phyloP scores from a whole-genome alignment of 2,113 vertebrate species.

The Leptodactylus fuscus region DNA sequence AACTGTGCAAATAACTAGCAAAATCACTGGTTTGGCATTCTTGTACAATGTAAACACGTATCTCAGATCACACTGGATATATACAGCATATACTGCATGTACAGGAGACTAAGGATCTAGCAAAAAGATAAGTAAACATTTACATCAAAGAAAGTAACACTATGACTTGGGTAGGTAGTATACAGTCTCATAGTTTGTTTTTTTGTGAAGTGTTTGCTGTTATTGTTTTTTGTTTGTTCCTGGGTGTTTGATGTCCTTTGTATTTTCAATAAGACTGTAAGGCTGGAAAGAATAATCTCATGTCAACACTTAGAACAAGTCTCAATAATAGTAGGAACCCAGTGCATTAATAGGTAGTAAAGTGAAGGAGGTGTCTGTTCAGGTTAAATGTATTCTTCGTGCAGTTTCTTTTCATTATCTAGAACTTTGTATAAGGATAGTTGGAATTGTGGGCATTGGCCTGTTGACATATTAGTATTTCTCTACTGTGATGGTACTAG shows the following conservation, averaged over 20 bases:
- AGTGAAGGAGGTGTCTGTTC: not conserved
- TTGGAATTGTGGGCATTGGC: not conserved
- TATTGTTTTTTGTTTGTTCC: not conserved
- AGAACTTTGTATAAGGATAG: not conserved
- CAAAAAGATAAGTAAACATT: not conserved
- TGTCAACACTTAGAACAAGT: slow-evolving; percentile 16
- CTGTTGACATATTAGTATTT: not conserved
- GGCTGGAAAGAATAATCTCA: not conserved
- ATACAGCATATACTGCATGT: not conserved
- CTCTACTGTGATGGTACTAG: not conserved
- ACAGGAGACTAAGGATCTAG: not conserved
- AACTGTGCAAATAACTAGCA: slow-evolving; percentile 10
- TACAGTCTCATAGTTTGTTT: not conserved
- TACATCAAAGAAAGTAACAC: not conserved
- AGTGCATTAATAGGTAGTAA: no score
- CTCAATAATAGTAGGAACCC: no score
- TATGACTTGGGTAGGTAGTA: not conserved
- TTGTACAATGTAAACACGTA: not conserved
- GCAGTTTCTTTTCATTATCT: no score
- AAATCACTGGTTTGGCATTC: slow-evolving; percentile 9
- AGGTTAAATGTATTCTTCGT: not conserved
- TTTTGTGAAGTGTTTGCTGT: not conserved
- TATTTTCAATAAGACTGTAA: not conserved
- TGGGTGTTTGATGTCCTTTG: not conserved
- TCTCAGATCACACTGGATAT: not conserved